These are phyloP conservation scores for Rhyacichthys aspro DNA, from an alignment of 2,797 vertebrate genomes.

Conservation along the genomic window DNA sequence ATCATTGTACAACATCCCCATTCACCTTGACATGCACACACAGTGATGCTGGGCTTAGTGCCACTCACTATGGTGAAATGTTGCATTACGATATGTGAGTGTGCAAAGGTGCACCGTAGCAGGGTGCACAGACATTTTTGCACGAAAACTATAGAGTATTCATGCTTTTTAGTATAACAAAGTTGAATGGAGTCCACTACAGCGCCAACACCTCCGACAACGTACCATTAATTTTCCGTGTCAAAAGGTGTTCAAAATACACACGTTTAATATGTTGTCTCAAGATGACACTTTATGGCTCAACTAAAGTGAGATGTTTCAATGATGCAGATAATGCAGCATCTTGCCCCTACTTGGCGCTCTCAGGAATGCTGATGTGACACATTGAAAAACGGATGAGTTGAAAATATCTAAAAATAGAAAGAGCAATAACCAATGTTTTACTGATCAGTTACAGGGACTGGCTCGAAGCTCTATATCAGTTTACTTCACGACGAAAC, in stretches of 20 bases:
- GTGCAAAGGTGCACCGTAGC: slow-evolving; percentile 3
- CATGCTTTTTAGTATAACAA: background rate
- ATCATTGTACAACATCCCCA: slow-evolving; percentile 22
- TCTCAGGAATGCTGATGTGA: background rate
- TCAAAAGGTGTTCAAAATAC: background rate
- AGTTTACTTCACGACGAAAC: background rate
- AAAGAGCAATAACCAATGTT: slow-evolving; percentile 14
- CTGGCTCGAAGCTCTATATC: background rate
- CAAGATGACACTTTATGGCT: no score
- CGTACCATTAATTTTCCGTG: background rate
- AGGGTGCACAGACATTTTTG: no score
- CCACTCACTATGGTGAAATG: slow-evolving; percentile 59
- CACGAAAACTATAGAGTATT: slow-evolving; percentile 18
- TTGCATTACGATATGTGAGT: slow-evolving; percentile 45
- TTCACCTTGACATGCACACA: slow-evolving; percentile 21
- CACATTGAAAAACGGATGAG: background rate
- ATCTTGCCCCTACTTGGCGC: background rate
- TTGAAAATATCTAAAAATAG: background rate
- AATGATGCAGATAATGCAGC: slow-evolving; percentile 7
- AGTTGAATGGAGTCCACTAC: background rate
- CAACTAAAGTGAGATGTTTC: no score
- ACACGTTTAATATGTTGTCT: background rate
- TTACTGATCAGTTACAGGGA: slow-evolving; percentile 3
- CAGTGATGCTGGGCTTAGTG: slow-evolving; percentile 29
- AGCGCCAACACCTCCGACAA: background rate